These are phyloP conservation scores for Limosa lapponica DNA, from an alignment of 2,797 vertebrate genomes.

Conservation along the genomic window DNA sequence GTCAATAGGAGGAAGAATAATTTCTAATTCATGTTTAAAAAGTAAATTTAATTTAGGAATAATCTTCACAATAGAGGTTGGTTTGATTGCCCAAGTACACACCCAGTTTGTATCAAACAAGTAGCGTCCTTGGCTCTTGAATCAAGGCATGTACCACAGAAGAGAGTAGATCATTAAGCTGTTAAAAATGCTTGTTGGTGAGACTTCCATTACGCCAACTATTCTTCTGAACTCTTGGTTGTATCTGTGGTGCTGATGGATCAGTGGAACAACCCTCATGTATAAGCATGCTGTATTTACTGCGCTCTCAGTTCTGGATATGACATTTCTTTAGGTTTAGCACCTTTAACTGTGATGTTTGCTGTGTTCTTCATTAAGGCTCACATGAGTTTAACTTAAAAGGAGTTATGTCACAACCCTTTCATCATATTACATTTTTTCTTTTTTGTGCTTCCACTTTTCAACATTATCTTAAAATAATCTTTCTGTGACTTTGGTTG, in stretches of 20 bases:
- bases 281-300: neutral
- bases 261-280: neutral
- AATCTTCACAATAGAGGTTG: neutral
- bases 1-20: neutral
- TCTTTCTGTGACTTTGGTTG: neutral
- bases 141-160: neutral
- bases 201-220: neutral
- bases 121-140: neutral
- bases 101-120: conserved; percentile 16
- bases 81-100: neutral
- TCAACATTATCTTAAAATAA: neutral
- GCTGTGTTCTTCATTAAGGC: neutral
- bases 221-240: neutral
- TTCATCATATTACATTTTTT: neutral
- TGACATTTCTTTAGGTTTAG: neutral
- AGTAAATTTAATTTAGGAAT: conserved; percentile 20
- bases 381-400: neutral
- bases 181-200: neutral
- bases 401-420: neutral
- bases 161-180: neutral
- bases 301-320: neutral
- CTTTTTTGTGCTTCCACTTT: neutral
- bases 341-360: neutral
- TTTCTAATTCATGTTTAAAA: conserved; percentile 35
- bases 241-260: neutral